phyloP scores from a whole-genome alignment of 2,797 vertebrate genomes.

The Setipinna tenuifilis region DNA sequence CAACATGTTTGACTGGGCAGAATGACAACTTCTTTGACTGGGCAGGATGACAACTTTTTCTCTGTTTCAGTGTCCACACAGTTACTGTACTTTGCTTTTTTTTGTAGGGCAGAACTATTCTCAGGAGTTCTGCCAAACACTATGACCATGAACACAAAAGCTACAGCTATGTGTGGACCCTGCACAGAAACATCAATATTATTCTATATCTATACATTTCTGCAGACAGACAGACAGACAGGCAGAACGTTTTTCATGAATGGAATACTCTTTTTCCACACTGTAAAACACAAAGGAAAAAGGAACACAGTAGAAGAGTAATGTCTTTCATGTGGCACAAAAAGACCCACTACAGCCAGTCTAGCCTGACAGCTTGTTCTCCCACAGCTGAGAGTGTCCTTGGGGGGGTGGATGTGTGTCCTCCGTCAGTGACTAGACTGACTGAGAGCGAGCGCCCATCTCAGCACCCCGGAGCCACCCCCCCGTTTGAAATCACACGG shows the following conservation, averaged over 20 bases:
- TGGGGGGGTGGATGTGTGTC: neutral
- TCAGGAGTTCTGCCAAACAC: neutral
- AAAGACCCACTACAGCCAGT: neutral
- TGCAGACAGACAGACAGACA: no score
- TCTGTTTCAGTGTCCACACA: no score
- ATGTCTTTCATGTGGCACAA: neutral
- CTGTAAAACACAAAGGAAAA: neutral
- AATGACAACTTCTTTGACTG: no score
- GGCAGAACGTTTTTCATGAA: no score
- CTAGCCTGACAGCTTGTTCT: slow-evolving; percentile 4
- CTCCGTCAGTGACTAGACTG: neutral
- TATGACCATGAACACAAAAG: neutral
- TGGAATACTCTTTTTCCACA: neutral
- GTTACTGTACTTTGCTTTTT: no score
- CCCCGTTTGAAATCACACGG: neutral
- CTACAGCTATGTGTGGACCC: neutral
- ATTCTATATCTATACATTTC: no score
- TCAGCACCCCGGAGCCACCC: neutral
- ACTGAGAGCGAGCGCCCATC: neutral
- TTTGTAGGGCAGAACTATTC: no score
- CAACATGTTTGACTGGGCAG: no score
- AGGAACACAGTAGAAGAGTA: neutral
- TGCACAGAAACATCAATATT: neutral
- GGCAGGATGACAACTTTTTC: no score
- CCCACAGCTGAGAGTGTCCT: neutral